Evolutionary conservation across 2,797 vertebrate genomes (phyloP).

Genomic region (Trachurus trachurus): DNA sequence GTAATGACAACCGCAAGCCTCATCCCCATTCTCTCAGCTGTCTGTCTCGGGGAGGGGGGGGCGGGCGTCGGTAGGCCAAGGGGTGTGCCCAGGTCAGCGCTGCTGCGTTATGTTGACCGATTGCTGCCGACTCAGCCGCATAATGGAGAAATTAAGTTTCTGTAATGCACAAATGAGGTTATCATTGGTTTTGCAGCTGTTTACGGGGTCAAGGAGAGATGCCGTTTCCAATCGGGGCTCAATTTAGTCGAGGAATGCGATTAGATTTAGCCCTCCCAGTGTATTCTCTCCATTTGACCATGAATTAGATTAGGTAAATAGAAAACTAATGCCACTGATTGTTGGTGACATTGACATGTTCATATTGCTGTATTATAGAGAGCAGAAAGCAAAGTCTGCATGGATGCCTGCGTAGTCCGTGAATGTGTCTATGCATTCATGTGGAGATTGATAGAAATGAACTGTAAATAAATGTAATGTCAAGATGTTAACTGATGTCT

Average conservation of each 20-base stretch:
- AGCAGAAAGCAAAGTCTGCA: neutral
- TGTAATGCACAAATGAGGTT: slow-evolving; percentile 79
- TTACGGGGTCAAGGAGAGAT: slow-evolving; percentile 78
- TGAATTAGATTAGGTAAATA: slow-evolving; percentile 78
- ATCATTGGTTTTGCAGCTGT: slow-evolving; percentile 81
- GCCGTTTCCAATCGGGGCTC: slow-evolving; percentile 72
- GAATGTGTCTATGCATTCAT: neutral
- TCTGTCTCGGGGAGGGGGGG: neutral
- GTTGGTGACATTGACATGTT: slow-evolving; percentile 72
- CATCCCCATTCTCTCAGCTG: slow-evolving; percentile 26
- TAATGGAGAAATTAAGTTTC: slow-evolving; percentile 79
- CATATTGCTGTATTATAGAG: slow-evolving; percentile 50
- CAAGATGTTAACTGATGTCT: neutral
- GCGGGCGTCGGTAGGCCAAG: neutral
- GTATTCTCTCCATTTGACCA: slow-evolving; percentile 72
- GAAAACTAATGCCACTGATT: slow-evolving; percentile 72
- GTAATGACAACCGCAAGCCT: slow-evolving; percentile 21
- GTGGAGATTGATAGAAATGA: neutral
- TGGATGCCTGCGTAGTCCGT: slow-evolving; percentile 10
- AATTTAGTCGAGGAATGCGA: slow-evolving; percentile 75
- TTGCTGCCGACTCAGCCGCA: slow-evolving; percentile 55
- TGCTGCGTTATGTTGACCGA: slow-evolving; percentile 61
- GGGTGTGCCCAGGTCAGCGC: slow-evolving; percentile 52
- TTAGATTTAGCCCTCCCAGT: slow-evolving; percentile 68
- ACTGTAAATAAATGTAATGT: neutral